Evolutionary conservation across 2,113 vertebrate species (phyloP).

Genomic region (Ophthalmotilapia sp.): DNA sequence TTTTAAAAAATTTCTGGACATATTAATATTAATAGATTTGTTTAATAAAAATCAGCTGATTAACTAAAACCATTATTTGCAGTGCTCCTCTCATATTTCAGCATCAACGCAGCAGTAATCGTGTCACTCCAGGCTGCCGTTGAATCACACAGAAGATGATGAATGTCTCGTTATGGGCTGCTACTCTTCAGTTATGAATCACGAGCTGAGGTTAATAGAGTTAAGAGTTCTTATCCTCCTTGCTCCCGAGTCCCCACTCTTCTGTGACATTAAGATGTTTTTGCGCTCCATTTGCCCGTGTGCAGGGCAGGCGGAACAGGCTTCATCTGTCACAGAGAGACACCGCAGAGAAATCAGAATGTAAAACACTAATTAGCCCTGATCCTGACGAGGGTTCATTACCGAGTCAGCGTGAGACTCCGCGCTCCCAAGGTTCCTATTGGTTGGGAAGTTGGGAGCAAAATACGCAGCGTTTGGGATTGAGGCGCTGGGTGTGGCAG

Average conservation of each 20-base stretch:
- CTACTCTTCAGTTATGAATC: not conserved
- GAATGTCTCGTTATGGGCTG: not conserved
- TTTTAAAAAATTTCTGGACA: rapidly evolving
- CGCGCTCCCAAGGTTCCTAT: slow-evolving; percentile 6
- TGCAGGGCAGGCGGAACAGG: slow-evolving; percentile 19
- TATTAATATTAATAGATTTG: rapidly evolving
- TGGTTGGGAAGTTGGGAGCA: slow-evolving; percentile 12
- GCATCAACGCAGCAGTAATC: not conserved
- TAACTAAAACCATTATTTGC: not conserved
- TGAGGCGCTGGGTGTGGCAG: not conserved
- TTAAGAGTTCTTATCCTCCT: not conserved
- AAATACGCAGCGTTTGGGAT: not conserved
- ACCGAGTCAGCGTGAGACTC: slow-evolving; percentile 32
- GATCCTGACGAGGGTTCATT: slow-evolving; percentile 56
- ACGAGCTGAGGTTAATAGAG: slow-evolving; percentile 23
- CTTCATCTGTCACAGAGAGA: slow-evolving; percentile 49
- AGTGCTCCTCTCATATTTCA: not conserved
- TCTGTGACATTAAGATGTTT: slow-evolving; percentile 49
- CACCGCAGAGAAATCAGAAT: slow-evolving; percentile 55
- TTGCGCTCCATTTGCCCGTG: slow-evolving; percentile 27
- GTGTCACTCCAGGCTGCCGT: not conserved
- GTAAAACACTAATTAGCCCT: slow-evolving; percentile 63
- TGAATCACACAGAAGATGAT: not conserved
- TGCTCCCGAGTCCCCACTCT: not conserved
- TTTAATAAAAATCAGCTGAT: not conserved